phyloP scores from a whole-genome alignment of 2,113 vertebrate genomes.

The Chaetops frenatus region DNA sequence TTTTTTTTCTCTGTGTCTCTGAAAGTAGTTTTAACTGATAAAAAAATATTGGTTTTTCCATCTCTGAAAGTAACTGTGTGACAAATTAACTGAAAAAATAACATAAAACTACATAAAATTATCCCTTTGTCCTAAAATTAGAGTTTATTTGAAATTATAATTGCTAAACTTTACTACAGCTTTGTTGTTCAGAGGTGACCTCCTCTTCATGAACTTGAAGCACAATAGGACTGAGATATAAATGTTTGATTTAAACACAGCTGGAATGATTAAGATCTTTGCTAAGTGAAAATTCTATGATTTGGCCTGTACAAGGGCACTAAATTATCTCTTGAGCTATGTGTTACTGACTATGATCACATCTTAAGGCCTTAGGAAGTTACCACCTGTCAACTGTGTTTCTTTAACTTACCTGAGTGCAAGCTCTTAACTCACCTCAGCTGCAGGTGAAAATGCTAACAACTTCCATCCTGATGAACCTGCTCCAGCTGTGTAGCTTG shows the following conservation, averaged over 20 bases:
- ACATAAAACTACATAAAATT: neutral
- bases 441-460: neutral
- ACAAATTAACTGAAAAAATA: neutral
- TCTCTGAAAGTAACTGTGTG: neutral
- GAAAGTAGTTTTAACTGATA: neutral
- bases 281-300: neutral
- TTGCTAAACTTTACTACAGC: neutral
- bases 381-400: neutral
- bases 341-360: neutral
- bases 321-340: neutral
- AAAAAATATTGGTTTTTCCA: neutral
- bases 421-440: neutral
- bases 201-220: neutral
- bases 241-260: neutral
- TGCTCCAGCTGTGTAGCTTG: neutral
- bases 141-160: neutral
- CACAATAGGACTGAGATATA: neutral
- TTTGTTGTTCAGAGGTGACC: neutral
- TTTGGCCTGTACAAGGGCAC: neutral
- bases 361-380: neutral
- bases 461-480: neutral
- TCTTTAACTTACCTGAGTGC: neutral
- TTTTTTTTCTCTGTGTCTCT: neutral
- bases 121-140: neutral
- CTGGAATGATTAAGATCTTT: neutral